Base-by-base conservation (phyloP, 2,113 vertebrate species). In the Peromyscus maniculatus region DNA sequence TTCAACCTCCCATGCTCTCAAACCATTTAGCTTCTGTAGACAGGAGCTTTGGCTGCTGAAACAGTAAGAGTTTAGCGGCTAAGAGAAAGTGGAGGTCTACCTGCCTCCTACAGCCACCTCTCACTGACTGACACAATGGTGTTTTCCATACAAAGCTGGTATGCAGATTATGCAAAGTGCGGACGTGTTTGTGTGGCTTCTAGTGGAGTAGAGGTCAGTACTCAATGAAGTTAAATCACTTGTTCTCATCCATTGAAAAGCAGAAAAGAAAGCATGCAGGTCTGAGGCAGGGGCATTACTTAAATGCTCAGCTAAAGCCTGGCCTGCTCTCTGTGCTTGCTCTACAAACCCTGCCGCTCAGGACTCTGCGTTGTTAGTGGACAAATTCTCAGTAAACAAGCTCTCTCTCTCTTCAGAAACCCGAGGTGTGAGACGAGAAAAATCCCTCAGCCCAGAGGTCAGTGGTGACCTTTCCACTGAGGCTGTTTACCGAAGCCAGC, bases 401-500 rank as follows among this genome's bases (percentile, higher is more conserved):
- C 36, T 52, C 69, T 59, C 43, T 46, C 39, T 66, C n/a, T 72
- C 80, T 82, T 11, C 69, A 91, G 93, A 96, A 97, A 87, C 91
- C 72, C 79, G 52, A 91, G 87, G 82, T 94, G 91, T 91, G 82
- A 87, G 67, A 96, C 88, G 89, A 98, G 96, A 98, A 98, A 98
- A 98, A 96, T 97, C 97, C 98, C 97, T 95, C 24, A 78, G 87
- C 96, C 88, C 71, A 33, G 97, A 97, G 97, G n/a, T 64, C 96
- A 93, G 95, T 96, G 82, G 96, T 94, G 97, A 97, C 83, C 66
- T 96, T 97, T 98, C 59, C 13, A 72, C 89, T 95, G 26, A 89
- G 93, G 88, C 96, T 93, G 87, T 97, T 98, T 98, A 98, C 98
- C 96, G 93, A 96, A 97, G 92, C 96, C 94, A 80, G 49, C 69